These are phyloP conservation scores for Serrognathus titanus DNA, from an alignment of 2,888 invertebrate species.

Conservation along the genomic window DNA sequence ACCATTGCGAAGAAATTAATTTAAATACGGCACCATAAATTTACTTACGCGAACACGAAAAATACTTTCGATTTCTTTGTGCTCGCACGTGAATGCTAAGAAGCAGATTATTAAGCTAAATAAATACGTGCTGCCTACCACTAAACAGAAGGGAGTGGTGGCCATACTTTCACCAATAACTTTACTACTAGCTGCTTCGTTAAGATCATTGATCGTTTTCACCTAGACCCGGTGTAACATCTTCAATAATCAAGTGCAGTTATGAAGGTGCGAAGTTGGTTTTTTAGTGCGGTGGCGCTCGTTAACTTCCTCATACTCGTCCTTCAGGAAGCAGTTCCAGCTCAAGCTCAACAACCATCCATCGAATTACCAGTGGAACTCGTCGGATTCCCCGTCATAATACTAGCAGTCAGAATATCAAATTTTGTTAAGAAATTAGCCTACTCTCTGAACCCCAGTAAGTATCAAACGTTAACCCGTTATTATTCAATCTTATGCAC, in stretches of 20 bases:
- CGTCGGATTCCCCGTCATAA: conserved; percentile 79
- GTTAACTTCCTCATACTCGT: conserved; percentile 13
- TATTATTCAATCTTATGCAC: conserved; percentile 20
- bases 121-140: conserved; percentile 21
- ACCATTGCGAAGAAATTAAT: not conserved
- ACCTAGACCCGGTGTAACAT: conserved; percentile 22
- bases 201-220: conserved; percentile 25
- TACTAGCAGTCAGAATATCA: conserved; percentile 71
- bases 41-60: conserved; percentile 5
- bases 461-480: no score
- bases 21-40: conserved; percentile 2
- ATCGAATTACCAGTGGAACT: conserved; percentile 82
- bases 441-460: conserved; percentile 80
- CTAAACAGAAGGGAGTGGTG: conserved; percentile 37
- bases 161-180: conserved; percentile 42
- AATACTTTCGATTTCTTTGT: conserved; percentile 22
- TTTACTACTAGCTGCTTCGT: conserved; percentile 21
- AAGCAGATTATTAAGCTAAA: conserved; percentile 13
- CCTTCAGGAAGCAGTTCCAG: conserved; percentile 22
- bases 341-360: conserved; percentile 44
- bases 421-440: conserved; percentile 81
- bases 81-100: conserved; percentile 16
- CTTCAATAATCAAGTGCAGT: conserved; percentile 13
- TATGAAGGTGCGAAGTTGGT: conserved; percentile 33
- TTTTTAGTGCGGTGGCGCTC: conserved; percentile 20